Percentiles rank a stretch among this genome's conserved stretches.
Conservation (phyloP, 2,888 invertebrate genomes). For the Netelia fuscicornis region DNA sequence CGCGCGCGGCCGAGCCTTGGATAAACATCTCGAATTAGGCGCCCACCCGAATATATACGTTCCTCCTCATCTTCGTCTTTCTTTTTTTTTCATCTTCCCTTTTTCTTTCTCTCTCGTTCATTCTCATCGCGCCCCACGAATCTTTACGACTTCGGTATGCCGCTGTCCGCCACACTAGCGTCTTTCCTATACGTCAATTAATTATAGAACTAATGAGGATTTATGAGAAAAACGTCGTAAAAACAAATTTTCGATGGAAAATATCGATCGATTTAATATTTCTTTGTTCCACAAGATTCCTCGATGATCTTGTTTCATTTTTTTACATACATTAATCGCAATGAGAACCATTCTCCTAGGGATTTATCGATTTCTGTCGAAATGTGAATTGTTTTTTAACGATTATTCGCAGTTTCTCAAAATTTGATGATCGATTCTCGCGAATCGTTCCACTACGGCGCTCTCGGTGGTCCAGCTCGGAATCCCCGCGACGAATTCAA, state of each 20-base stretch:
- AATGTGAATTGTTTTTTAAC: no score
- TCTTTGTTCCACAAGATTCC: not conserved
- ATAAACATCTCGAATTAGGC: constrained; percentile 84
- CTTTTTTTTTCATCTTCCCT: constrained; percentile 37
- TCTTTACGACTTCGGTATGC: constrained; percentile 72
- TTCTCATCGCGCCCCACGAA: constrained; percentile 48
- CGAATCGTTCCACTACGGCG: not conserved
- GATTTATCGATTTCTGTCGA: no score
- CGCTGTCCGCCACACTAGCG: constrained; percentile 53
- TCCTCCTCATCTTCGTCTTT: constrained; percentile 34
- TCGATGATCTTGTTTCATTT: not conserved
- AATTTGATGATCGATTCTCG: not conserved
- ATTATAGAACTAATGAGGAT: constrained; percentile 67
- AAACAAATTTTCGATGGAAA: not conserved
- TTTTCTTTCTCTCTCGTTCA: constrained; percentile 47
- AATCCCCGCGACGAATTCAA: constrained; percentile 64
- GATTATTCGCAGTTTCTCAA: not conserved
- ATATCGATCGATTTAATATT: not conserved
- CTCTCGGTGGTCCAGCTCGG: constrained; percentile 64
- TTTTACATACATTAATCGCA: no score
- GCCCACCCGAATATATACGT: constrained; percentile 63
- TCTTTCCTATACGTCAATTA: constrained; percentile 55
- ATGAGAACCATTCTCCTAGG: no score
- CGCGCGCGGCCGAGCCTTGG: constrained; percentile 78
- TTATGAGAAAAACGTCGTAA: constrained; percentile 1